These are phyloP conservation scores for Alviniconcha strummeri DNA, from an alignment of 2,888 invertebrate species.

Conservation along the genomic window DNA sequence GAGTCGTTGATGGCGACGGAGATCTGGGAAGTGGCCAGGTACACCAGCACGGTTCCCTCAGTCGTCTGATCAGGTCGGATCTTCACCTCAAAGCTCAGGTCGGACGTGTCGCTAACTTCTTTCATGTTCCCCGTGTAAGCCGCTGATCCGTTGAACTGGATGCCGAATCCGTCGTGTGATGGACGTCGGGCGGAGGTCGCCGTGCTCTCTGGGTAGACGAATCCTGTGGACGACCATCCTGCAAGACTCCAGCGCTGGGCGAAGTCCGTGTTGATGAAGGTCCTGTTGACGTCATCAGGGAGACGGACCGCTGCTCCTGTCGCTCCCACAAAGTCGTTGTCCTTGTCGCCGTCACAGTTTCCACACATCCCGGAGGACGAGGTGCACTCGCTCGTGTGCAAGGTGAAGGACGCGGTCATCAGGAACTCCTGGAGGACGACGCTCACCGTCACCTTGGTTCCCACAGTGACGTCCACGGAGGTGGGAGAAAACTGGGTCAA, in stretches of 20 bases:
- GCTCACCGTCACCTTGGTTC: slow-evolving; percentile 40
- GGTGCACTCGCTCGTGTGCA: slow-evolving; percentile 30
- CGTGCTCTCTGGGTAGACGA: slow-evolving; percentile 32
- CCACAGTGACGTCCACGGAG: slow-evolving; percentile 31
- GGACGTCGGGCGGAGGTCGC: slow-evolving; percentile 36
- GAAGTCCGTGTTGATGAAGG: slow-evolving; percentile 37
- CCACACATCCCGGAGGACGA: slow-evolving; percentile 49
- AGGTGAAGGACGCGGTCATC: slow-evolving; percentile 35
- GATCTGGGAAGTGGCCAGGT: slow-evolving; percentile 33
- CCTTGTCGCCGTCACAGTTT: slow-evolving; percentile 51
- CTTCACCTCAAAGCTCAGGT: slow-evolving; percentile 39
- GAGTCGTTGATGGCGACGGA: slow-evolving; percentile 37
- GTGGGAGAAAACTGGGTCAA: slow-evolving; percentile 32
- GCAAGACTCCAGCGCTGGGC: slow-evolving; percentile 33
- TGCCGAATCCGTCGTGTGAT: slow-evolving; percentile 42
- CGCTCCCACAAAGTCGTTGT: slow-evolving; percentile 51
- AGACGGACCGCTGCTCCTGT: slow-evolving; percentile 11
- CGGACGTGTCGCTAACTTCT: slow-evolving; percentile 20
- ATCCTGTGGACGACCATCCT: slow-evolving; percentile 27
- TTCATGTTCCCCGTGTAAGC: slow-evolving; percentile 41
- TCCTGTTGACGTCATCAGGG: slow-evolving; percentile 27
- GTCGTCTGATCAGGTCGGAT: slow-evolving; percentile 27
- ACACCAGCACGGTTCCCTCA: slow-evolving; percentile 38
- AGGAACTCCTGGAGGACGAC: slow-evolving; percentile 33
- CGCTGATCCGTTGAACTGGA: slow-evolving; percentile 45